These are phyloP conservation scores for Cerastis rubricosa DNA, from an alignment of 2,888 invertebrate genomes.

Conservation along the genomic window DNA sequence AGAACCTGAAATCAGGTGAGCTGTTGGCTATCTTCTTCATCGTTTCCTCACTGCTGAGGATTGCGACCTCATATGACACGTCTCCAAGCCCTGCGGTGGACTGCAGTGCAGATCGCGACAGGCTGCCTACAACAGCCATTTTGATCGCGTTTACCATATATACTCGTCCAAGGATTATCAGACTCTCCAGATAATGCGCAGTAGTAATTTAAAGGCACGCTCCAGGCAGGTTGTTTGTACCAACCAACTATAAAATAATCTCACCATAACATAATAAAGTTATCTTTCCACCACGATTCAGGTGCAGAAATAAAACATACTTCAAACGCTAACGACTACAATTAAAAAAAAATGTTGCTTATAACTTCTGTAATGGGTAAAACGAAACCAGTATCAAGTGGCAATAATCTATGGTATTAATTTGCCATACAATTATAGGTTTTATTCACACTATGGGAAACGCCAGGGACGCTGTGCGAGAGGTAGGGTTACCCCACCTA, in stretches of 20 bases:
- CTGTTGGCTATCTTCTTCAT: neutral
- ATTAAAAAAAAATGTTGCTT: slow-evolving; percentile 46
- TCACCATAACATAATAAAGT: neutral
- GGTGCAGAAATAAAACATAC: slow-evolving; percentile 38
- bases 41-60: neutral
- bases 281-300: neutral
- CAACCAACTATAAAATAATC: neutral
- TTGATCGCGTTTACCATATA: neutral
- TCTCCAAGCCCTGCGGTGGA: neutral
- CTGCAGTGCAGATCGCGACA: neutral
- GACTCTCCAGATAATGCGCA: neutral
- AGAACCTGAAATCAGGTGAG: neutral
- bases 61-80: neutral
- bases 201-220: neutral
- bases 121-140: neutral
- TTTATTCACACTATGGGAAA: slow-evolving; percentile 50
- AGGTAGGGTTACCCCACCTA: neutral
- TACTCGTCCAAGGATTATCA: neutral
- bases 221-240: neutral
- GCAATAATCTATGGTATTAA: slow-evolving; percentile 43
- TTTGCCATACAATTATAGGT: slow-evolving; percentile 39
- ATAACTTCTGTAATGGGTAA: slow-evolving; percentile 53
- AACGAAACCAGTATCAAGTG: slow-evolving; percentile 52
- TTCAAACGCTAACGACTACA: slow-evolving; percentile 35
- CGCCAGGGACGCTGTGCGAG: neutral